Conservation (phyloP, 2,113 vertebrate genomes). For the Tichodroma muraria region DNA sequence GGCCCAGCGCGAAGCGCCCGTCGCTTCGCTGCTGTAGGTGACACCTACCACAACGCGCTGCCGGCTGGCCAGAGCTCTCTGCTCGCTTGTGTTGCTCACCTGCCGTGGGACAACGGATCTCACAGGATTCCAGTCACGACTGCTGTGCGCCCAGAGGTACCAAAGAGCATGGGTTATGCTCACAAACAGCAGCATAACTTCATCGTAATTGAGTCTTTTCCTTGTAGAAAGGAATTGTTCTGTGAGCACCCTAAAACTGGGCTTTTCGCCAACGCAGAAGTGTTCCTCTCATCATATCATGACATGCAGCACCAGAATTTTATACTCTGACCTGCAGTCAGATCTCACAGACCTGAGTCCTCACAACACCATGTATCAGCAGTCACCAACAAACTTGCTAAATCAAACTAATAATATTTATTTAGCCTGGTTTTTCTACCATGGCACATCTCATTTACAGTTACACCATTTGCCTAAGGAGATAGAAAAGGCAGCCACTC, state of each 20-base stretch:
- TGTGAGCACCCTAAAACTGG: not conserved
- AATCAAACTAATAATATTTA: not conserved
- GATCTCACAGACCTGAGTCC: not conserved
- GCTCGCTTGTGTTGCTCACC: not conserved
- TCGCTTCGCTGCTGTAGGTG: fast-evolving
- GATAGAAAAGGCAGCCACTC: not conserved
- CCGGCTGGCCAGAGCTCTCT: not conserved
- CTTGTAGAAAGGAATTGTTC: not conserved
- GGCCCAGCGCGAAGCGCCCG: not conserved
- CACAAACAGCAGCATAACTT: not conserved
- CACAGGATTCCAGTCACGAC: not conserved
- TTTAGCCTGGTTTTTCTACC: not conserved
- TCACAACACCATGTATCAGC: not conserved
- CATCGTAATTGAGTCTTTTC: not conserved
- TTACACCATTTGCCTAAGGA: not conserved
- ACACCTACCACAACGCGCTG: fast-evolving
- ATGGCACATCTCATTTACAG: not conserved
- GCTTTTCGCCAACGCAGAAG: not conserved
- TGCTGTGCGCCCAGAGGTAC: not conserved
- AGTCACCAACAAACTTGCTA: not conserved
- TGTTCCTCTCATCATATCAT: not conserved
- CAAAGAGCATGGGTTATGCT: not conserved
- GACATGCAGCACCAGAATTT: not conserved
- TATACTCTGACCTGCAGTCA: not conserved
- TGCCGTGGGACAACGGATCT: fast-evolving